Percentiles rank a stretch among this genome's conserved stretches.
These are phyloP conservation scores for Piscicola geometra DNA, from an alignment of 2,888 invertebrate species.

Conservation along the genomic window DNA sequence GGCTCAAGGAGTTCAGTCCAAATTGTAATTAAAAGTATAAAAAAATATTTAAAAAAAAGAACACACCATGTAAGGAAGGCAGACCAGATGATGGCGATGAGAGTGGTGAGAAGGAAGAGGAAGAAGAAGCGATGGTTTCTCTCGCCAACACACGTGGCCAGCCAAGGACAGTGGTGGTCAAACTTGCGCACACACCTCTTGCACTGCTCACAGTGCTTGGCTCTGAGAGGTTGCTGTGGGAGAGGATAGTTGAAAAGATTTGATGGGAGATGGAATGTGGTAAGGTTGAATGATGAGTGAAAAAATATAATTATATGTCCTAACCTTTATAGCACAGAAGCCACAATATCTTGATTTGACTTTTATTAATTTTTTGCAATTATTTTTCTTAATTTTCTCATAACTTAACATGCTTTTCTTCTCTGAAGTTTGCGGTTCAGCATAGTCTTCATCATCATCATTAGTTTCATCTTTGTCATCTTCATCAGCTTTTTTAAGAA, in stretches of 20 bases:
- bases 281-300: neutral
- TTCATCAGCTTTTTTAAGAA: neutral
- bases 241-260: neutral
- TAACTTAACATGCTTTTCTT: slow-evolving; percentile 9
- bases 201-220: slow-evolving; percentile 56
- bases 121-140: slow-evolving; percentile 55
- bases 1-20: too few species aligned
- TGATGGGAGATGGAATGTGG: neutral
- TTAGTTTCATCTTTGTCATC: neutral
- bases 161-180: slow-evolving; percentile 57
- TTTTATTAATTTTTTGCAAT: neutral
- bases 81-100: slow-evolving; percentile 51
- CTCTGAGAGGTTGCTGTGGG: slow-evolving; percentile 50
- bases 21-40: too few species aligned
- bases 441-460: neutral
- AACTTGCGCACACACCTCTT: slow-evolving; percentile 53
- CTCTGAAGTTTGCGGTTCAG: neutral
- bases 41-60: too few species aligned
- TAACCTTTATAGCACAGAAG: slow-evolving; percentile 43
- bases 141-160: slow-evolving; percentile 56
- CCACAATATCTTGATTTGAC: slow-evolving; percentile 42
- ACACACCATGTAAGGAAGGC: slow-evolving; percentile 45
- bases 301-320: neutral
- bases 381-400: neutral
- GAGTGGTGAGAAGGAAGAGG: slow-evolving; percentile 50